phyloP scores from a whole-genome alignment of 2,888 invertebrate species.

The Drosophila fungiperda region DNA sequence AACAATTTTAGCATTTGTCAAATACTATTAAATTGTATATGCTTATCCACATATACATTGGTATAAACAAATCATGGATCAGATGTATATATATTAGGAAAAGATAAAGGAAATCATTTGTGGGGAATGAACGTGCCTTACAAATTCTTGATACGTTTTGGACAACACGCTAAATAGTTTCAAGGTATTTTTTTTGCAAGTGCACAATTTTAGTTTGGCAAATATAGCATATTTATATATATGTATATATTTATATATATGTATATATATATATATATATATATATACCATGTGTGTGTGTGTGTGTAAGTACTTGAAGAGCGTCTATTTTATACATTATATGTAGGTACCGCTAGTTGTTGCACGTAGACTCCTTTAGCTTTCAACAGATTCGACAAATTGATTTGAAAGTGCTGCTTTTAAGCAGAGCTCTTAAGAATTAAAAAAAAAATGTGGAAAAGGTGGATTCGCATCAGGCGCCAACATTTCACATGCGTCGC shows the following conservation, averaged over 20 bases:
- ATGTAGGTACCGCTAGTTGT: background rate
- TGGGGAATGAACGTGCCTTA: slow-evolving; percentile 11
- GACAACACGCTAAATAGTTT: slow-evolving; percentile 1
- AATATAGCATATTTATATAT: background rate
- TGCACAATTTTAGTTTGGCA: slow-evolving; percentile 10
- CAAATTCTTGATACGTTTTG: background rate
- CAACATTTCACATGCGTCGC: slow-evolving; percentile 20
- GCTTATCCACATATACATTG: slow-evolving; percentile 17
- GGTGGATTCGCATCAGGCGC: background rate
- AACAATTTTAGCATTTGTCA: slow-evolving; percentile 16
- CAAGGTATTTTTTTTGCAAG: slow-evolving; percentile 5
- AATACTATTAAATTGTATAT: slow-evolving; percentile 24
- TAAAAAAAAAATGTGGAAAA: slow-evolving; percentile 39
- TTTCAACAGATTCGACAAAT: slow-evolving; percentile 7
- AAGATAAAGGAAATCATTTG: slow-evolving; percentile 2
- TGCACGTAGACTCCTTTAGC: slow-evolving; percentile 12
- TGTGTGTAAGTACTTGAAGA: slow-evolving; percentile 3
- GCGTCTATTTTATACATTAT: background rate
- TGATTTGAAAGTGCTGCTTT: background rate
- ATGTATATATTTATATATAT: background rate
- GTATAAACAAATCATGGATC: slow-evolving; percentile 21
- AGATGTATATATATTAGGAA: slow-evolving; percentile 11
- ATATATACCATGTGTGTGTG: background rate
- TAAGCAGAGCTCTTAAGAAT: slow-evolving; percentile 14
- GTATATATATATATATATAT: background rate